Base-by-base conservation (phyloP, 2,888 invertebrate genomes). In the Chymomyza amoena region DNA sequence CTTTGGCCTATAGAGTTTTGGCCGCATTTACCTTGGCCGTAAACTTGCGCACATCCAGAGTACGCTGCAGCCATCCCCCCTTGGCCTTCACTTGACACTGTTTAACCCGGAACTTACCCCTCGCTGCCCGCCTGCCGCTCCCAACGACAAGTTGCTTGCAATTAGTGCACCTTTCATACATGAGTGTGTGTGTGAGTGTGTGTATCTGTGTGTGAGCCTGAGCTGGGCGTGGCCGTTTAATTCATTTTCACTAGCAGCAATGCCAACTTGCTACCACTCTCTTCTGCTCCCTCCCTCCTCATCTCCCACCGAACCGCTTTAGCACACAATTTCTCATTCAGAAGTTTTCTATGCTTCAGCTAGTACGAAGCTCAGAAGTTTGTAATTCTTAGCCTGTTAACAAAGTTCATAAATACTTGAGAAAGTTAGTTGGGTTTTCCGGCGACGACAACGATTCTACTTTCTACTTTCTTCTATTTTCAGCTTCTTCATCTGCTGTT, bases 381-480 rank as follows among this genome's bases (percentile, higher is more conserved):
- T 88, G 84, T 81, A 85, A 88, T 88, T 85, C 87, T 85, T 88
- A 79, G 87, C 87, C 89, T 79, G 85, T 88, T 88, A 85, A 85
- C 81, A 88, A 85, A 85, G 87, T 85, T 85, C 86, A 85, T 85
- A 85, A 85, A 85, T 87, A 85, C 87, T 88, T 87, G 73, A 72
- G 75, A 66, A 88, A 84, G 74, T 87, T 81, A 72, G 69, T 68
- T 74, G 82, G 72, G 73, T 74, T 63, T 65, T 72, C 70, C 63
- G 51, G 75, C 57, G 4, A 61, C 59, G 59, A 66, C 66, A 65
- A 57, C 61, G 61, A 20, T 39, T 36, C 39, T 36, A 45, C 45
- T 56, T 25, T 20, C 61, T 71, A 56, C 72, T 65, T 62, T 36
- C 62, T 54, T 66, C 18, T 20, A 18, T 1, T 54, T 51, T n/a